Evolutionary conservation across 2,888 invertebrate species (phyloP).

Genomic region (Lissonota sp.): DNA sequence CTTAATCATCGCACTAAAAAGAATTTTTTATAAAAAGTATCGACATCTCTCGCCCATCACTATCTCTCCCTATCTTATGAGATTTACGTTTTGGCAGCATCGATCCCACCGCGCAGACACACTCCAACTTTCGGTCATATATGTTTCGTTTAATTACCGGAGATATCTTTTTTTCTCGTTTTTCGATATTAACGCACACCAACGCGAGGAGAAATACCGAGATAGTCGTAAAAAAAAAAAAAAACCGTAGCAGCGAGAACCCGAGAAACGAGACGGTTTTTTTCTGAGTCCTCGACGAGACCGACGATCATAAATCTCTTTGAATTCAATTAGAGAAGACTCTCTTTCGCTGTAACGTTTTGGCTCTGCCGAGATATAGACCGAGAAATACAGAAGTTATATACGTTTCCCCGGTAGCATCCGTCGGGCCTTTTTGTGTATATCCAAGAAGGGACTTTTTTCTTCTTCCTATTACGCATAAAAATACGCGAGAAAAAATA

Average conservation of each 20-base stretch:
- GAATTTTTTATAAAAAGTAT: conserved; percentile 6
- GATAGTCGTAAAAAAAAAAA: conserved; percentile 46
- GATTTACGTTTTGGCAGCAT: conserved; percentile 14
- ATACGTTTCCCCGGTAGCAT: conserved; percentile 45
- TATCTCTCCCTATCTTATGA: neutral
- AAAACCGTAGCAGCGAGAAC: conserved; percentile 44
- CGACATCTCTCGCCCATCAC: neutral
- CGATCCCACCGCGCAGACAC: conserved; percentile 2
- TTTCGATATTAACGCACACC: conserved; percentile 13
- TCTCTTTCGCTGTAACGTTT: conserved; percentile 63
- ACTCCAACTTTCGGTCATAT: conserved; percentile 51
- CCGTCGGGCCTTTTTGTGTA: conserved; percentile 37
- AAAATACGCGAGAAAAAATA: conserved; percentile 17
- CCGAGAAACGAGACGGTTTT: conserved; percentile 59
- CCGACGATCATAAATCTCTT: conserved; percentile 74
- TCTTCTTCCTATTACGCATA: neutral
- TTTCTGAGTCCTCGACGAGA: conserved; percentile 48
- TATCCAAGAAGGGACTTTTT: conserved; percentile 18
- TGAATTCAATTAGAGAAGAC: conserved; percentile 76
- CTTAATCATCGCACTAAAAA: conserved; percentile 33
- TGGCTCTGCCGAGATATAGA: conserved; percentile 64
- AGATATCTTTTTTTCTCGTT: conserved; percentile 23
- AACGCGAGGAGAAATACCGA: conserved; percentile 33
- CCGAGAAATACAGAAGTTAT: conserved; percentile 38
- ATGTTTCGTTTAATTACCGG: conserved; percentile 45